Base-by-base conservation (phyloP, 2,888 invertebrate species). In the Aleiodes alternator region DNA sequence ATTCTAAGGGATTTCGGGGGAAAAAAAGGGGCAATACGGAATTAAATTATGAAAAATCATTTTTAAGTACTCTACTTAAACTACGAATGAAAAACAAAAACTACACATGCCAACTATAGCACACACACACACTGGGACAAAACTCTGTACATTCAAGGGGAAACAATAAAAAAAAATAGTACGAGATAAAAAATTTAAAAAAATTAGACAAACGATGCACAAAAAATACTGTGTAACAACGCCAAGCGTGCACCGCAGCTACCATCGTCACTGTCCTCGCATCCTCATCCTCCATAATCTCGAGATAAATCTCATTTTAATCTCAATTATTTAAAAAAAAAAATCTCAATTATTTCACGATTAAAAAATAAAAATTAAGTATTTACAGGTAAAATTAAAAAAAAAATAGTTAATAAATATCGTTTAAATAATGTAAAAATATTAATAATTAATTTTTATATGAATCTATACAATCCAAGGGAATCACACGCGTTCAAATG, bases 31-130 rank as follows among this genome's bases (percentile, higher is more conserved):
- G 16, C 0, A 51, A 48, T 64, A 43, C n/a, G 34, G 23, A n/a
- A 29, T 66, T 12, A 29, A 53, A 56, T 61, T 71, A 57, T 50
- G 29, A 16, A 56, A 43, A 53, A 29, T 43, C 8, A 43, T n/a
- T 64, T 61, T 75, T 72, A 85, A 83, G 79, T 83, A 84, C 82
- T 80, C 82, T 83, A 83, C 83, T 85, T 85, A 85, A 82, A 81
- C 82, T 81, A 84, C 73, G 74, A 77, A 72, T 78, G 59, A 80
- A 80, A 80, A 79, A 66, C 78, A 82, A 78, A 78, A 78, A 83
- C 86, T 86, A 84, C 83, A 80, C 86, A 86, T 84, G 86, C 86
- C 85, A 43, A 85, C 80, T 82, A 81, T 81, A 80, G 76, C 80
- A 80, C 80, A 71, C 51, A 71, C 51, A 72, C 31, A 43, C 66